Conservation (phyloP, 2,113 vertebrate genomes). For the Gallinago media region DNA sequence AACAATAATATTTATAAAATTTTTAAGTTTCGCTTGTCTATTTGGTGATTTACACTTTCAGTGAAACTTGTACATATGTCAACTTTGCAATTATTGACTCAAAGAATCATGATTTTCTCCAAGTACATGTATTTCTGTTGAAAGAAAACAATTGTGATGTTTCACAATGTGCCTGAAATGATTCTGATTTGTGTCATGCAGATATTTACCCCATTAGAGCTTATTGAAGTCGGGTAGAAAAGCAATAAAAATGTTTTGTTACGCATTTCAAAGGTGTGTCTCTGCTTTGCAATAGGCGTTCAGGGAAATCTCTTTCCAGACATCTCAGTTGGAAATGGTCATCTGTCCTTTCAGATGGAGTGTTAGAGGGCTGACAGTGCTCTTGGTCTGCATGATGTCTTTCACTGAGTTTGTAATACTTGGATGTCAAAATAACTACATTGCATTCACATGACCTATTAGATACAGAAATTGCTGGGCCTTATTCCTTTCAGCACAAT, state of each 20-base stretch:
- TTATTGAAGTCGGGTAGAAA: neutral
- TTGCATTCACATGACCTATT: fast-evolving
- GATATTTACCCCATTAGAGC: neutral
- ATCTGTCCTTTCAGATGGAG: neutral
- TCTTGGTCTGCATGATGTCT: neutral
- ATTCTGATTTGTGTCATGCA: neutral
- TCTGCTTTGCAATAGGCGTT: neutral
- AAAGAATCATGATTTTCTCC: neutral
- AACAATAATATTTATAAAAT: neutral
- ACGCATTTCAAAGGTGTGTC: neutral
- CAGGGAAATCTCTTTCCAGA: neutral
- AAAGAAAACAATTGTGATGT: neutral
- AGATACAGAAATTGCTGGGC: neutral
- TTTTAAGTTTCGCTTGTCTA: neutral
- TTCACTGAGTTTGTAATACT: neutral
- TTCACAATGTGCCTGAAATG: neutral
- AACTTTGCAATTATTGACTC: neutral
- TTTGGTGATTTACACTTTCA: neutral
- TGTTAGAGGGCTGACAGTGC: neutral
- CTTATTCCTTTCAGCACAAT: neutral
- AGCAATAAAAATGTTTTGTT: neutral
- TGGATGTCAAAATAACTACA: neutral
- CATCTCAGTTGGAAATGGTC: neutral
- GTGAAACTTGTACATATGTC: neutral
- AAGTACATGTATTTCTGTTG: neutral